Base-by-base conservation (phyloP, 2,113 vertebrate species). In the Odocoileus virginianus region DNA sequence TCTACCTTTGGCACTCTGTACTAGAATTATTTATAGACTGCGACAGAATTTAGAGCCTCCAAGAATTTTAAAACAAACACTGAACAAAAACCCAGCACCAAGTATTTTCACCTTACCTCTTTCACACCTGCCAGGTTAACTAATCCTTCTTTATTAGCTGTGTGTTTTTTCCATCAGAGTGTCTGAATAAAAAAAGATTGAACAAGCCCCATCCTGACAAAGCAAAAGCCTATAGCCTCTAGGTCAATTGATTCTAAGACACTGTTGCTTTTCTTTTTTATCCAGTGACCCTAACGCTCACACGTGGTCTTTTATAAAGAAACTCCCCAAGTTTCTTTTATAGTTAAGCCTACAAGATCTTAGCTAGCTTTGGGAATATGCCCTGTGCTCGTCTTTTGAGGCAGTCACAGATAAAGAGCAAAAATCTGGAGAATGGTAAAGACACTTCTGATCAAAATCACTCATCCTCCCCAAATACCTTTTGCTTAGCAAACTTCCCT, bases 61-160 rank as follows among this genome's bases (percentile, higher is more conserved):
- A 10, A 85, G n/a, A 93, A 95, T 74, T 97, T 83, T 95, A 95
- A 91, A 95, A 93, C 21, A 87, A 94, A 89, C 11, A 79, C 81
- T 2, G 30, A 96, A 64, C 54, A 91, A 91, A 95, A 94, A 21
- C 15, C 33, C 40, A 64, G 50, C 61, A 94, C 11, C 43, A 85
- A 55, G 15, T 23, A 87, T 90, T 97, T 94, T 96, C 30, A 60
- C 23, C n/a, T 58, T 54, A 43, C 14, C 27, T 58, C 3, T 94
- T 60, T 89, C 10, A 25, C 12, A 12, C 19, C 16, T 1, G 43
- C 33, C 84, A 93, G 33, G 36, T 87, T 81, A 93, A 91, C 13
- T 36, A 93, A 47, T 67, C 43, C 3, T 89, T 91, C 19, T 36
- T 95, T 79, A 28, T 89, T 60, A 54, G 15, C 40, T 84, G 16